Conservation (phyloP, 2,888 invertebrate species). For the Thera britannica region DNA sequence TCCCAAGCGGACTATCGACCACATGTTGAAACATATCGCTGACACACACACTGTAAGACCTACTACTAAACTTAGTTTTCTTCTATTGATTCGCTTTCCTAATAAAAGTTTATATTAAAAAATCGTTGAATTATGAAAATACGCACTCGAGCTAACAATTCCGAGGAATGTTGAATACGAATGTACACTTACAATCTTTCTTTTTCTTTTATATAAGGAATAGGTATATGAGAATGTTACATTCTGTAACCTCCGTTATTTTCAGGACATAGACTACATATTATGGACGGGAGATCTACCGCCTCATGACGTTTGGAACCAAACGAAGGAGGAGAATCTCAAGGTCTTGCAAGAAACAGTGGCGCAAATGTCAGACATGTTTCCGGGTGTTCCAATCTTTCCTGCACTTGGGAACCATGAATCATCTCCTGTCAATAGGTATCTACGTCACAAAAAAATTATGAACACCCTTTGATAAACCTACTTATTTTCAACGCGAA, state of each 20-base stretch:
- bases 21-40: slow-evolving; percentile 95
- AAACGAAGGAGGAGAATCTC: slow-evolving; percentile 94
- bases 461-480: background rate
- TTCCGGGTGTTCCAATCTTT: slow-evolving; percentile 96
- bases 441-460: slow-evolving; percentile 27
- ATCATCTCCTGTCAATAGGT: slow-evolving; percentile 97
- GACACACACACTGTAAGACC: slow-evolving; percentile 90
- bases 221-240: background rate
- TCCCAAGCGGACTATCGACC: slow-evolving; percentile 95
- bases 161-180: too few relatives aligned
- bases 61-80: too few relatives aligned
- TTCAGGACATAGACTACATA: slow-evolving; percentile 95
- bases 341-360: slow-evolving; percentile 94
- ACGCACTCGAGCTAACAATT: too few relatives aligned
- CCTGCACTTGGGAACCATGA: slow-evolving; percentile 99
- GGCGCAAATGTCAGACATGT: slow-evolving; percentile 92
- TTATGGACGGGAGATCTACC: slow-evolving; percentile 98
- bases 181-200: too few relatives aligned
- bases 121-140: too few relatives aligned
- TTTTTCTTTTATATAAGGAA: too few relatives aligned
- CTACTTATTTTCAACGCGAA: too few relatives aligned
- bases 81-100: too few relatives aligned
- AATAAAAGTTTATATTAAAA: too few relatives aligned
- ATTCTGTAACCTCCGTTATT: slow-evolving; percentile 12
- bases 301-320: slow-evolving; percentile 98